phyloP scores from a whole-genome alignment of 2,113 vertebrate genomes.

The Pseudolaguvia tuberculata region DNA sequence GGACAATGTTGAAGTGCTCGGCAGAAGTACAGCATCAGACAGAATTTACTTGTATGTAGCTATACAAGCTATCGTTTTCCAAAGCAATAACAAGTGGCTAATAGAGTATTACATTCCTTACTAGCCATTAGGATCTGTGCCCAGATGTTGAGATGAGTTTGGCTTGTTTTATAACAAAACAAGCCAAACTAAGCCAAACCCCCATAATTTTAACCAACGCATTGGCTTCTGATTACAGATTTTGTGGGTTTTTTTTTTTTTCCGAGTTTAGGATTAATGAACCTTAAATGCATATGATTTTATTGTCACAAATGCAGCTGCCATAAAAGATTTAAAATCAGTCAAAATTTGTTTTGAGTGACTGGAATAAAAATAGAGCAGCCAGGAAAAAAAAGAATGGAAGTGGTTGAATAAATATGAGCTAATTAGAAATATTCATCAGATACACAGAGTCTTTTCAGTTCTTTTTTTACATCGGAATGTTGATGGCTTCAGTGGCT shows the following conservation, averaged over 20 bases:
- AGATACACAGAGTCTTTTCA: constrained; percentile 21
- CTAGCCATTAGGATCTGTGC: not conserved
- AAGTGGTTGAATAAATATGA: constrained; percentile 11
- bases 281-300: constrained; percentile 28
- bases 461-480: no score
- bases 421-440: constrained; percentile 2
- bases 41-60: not conserved
- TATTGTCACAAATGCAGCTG: constrained; percentile 19
- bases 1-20: constrained; percentile 23
- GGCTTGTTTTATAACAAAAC: not conserved
- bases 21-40: not conserved
- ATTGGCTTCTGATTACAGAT: not conserved
- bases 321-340: constrained; percentile 16
- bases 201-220: constrained; percentile 10
- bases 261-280: constrained; percentile 38
- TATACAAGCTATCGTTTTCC: constrained; percentile 1
- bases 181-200: no score
- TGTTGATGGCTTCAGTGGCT: not conserved
- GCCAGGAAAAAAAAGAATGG: not conserved
- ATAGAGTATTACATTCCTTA: constrained; percentile 14
- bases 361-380: not conserved
- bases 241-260: constrained; percentile 14
- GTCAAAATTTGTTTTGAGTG: constrained; percentile 8
- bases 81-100: constrained; percentile 25
- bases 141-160: constrained; percentile 20